Base-by-base conservation (phyloP, 2,113 vertebrate genomes). In the Argyrosomus japonicus region DNA sequence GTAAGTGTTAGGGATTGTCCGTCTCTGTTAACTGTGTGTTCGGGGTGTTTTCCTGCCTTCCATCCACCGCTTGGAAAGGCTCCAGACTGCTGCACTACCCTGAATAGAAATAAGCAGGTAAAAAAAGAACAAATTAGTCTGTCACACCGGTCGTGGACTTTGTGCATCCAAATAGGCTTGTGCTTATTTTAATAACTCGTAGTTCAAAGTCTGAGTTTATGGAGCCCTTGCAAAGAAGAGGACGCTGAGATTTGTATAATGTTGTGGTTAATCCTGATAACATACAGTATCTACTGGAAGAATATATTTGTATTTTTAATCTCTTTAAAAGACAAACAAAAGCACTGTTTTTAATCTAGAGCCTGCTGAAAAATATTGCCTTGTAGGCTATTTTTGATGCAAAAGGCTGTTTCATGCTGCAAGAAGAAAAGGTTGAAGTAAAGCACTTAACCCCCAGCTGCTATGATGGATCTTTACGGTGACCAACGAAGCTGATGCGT, bases 381-480 rank as follows among this genome's bases (percentile, higher is more conserved):
- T 62, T 77, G 48, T 18, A 25, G 48, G 29, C 29, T 76, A 14
- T 15, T 3, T 57, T 76, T 21, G 56, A 18, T 61, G 25, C 75
- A 68, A 61, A 54, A n/a, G 21, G 11, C 53, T 19, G 45, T 51
- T 65, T 58, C 10, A 70, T 65, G 23, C 71, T 47, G 23, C 51
- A 43, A 63, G 43, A 40, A 29, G 17, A 64, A 77, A 57, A 76
- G 56, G 63, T 57, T 73, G 40, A 60, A 64, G 51, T 27, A n/a
- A 81, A 70, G 27, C 57, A 70, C 79, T 87, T 58, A 74, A 76
- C 68, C 62, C 23, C 51, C 76, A 32, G 17, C 75, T 82, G 81
- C 19, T 72, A 12, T 76, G 45, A 81, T 64, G 45, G 69, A 78
- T 70, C 58, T 68, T 9, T 61, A 61, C 54, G 48, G 69, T 48